Evolutionary conservation across 2,797 vertebrate genomes (phyloP).

Genomic region (Chiloscyllium punctatum): DNA sequence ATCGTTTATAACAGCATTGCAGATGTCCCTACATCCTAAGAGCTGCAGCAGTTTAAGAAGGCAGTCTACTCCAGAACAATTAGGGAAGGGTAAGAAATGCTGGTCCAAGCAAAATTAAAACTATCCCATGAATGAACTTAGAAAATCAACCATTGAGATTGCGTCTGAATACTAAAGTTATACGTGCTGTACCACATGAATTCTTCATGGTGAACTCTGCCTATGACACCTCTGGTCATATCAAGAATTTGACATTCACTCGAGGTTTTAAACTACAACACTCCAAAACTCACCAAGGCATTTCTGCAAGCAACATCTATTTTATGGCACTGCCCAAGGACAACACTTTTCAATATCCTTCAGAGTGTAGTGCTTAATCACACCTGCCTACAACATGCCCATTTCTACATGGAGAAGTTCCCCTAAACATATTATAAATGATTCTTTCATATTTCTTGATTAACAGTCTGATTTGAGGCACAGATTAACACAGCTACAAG

Average conservation of each 20-base stretch:
- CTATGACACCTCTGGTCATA: not conserved
- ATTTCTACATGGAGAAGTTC: too few species aligned
- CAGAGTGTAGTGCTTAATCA: conserved; percentile 51
- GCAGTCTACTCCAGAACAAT: too few species aligned
- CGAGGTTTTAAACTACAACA: not conserved
- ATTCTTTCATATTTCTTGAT: not conserved
- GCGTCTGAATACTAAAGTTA: not conserved
- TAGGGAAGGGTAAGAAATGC: too few species aligned
- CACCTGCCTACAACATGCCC: conserved; percentile 67
- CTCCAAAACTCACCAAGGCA: not conserved
- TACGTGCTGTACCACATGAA: not conserved
- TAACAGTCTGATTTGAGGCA: not conserved
- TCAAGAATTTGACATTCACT: not conserved
- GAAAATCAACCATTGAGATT: not conserved
- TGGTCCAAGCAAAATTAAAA: too few species aligned
- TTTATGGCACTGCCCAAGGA: conserved; percentile 46
- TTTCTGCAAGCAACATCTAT: not conserved
- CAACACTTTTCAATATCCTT: conserved; percentile 61
- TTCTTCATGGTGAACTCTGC: not conserved
- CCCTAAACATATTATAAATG: not conserved
- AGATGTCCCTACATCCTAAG: too few species aligned
- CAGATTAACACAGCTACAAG: not conserved
- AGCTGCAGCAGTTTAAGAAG: too few species aligned
- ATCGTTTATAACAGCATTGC: too few species aligned
- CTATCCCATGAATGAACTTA: not conserved